Base-by-base conservation (phyloP, 92 coral and sea anemone species). In the Plumapathes pennacea region DNA sequence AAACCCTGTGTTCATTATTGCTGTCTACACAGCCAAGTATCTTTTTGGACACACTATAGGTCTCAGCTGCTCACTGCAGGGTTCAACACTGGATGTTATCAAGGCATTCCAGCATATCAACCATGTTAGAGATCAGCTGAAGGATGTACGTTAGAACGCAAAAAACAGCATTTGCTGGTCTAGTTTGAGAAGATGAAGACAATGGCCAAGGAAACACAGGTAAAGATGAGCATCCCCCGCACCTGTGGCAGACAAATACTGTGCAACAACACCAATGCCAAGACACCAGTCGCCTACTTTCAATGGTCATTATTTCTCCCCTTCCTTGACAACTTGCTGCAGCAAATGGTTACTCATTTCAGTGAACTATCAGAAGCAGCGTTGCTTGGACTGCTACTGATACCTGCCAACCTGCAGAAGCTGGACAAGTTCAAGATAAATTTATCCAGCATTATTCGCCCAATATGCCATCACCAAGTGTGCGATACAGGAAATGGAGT, bases 311-410 rank as follows among this genome's bases (percentile, higher is more conserved):
- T 22, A 11, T 52, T 52, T 11, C 25, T 52, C 14, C 36, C 37
- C 15, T 52, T 52, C 37, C 59, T 52, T 19, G 59, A 52, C 37
- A 27, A 22, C 59, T 18, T 52, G 3, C 59, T 52, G 2, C 59
- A 52, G 13, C 37, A 52, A 22, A 2, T 52, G 13, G 3, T 13
- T 52, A 22, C 34, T 19, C 59, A 38, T 7, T 52, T 52, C 15
- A 22, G 30, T 4, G 59, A 38, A 12, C 42, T 52, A 11, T 21
- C 59, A 1, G 37, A 52, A 52, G 59, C 59, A 4, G 59, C 59
- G 4, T 52, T 52, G 36, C 37, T 52, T 52, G 59, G 59, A 4
- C 59, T 52, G 13, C 59, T 52, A 19, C 36, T 52, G 43, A 52
- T 52, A 23, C 59, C 59, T 2, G 3, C 34, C 2, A 52, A 52